Percentiles rank a stretch among this genome's conserved stretches.
These are phyloP conservation scores for Troilus luridus DNA, from an alignment of 2,888 invertebrate genomes.

Conservation along the genomic window DNA sequence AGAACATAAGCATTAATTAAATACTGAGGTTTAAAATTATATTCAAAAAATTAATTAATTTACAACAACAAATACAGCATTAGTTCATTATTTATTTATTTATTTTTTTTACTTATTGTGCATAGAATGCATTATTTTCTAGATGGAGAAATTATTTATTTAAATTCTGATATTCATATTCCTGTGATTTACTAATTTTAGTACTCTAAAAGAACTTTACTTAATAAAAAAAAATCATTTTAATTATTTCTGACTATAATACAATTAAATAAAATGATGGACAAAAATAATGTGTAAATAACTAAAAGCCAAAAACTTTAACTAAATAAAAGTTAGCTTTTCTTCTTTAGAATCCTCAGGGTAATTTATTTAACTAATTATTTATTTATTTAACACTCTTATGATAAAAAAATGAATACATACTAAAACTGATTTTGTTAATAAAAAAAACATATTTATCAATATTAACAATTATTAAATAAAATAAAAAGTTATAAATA, in stretches of 20 bases:
- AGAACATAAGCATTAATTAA: not conserved
- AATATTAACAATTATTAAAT: not conserved
- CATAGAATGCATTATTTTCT: not conserved
- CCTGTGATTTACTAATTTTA: not conserved
- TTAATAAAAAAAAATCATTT: not conserved
- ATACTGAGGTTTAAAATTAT: not conserved
- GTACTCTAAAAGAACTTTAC: not conserved
- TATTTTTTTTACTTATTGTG: not conserved
- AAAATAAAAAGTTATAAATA: not conserved
- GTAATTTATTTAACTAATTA: slow-evolving; percentile 4
- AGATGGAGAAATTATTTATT: not conserved
- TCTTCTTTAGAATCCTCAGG: not conserved
- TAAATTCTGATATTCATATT: not conserved
- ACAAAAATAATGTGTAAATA: not conserved
- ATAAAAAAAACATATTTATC: not conserved
- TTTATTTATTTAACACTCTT: not conserved
- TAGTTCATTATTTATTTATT: not conserved
- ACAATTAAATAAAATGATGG: not conserved
- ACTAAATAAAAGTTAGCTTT: not conserved
- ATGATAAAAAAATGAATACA: not conserved
- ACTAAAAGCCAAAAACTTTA: not conserved
- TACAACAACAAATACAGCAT: not conserved
- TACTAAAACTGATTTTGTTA: not conserved
- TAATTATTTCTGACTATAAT: too few species aligned
- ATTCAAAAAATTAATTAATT: not conserved